Evolutionary conservation across 2,888 invertebrate species (phyloP).

Genomic region (Hirudinaria manillensis): DNA sequence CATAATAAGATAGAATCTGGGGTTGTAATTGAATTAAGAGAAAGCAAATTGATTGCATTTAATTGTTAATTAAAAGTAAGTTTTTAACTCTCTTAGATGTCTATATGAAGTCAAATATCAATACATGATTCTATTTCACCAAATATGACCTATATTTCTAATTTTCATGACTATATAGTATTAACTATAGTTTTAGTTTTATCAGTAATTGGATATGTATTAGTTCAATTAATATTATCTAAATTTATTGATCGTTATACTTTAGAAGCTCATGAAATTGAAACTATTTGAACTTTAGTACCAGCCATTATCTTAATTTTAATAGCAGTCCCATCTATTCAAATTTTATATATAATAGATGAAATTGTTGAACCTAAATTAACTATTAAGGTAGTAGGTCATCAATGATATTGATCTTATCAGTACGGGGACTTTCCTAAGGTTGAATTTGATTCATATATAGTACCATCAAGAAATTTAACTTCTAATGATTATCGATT

Average conservation of each 20-base stretch:
- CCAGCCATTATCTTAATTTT: constrained; percentile 41
- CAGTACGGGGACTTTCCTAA: constrained; percentile 47
- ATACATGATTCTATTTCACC: constrained; percentile 46
- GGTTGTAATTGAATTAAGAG: constrained; percentile 30
- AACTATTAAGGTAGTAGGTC: constrained; percentile 49
- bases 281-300: constrained; percentile 44
- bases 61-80: constrained; percentile 38
- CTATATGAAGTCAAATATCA: constrained; percentile 42
- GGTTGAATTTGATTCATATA: constrained; percentile 52
- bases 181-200: constrained; percentile 43
- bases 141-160: constrained; percentile 44
- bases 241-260: constrained; percentile 36
- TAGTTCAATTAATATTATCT: constrained; percentile 37
- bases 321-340: constrained; percentile 42
- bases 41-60: constrained; percentile 38
- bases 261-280: constrained; percentile 41
- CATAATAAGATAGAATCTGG: constrained; percentile 40
- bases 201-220: constrained; percentile 41
- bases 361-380: constrained; percentile 43
- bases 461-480: constrained; percentile 44
- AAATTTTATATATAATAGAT: constrained; percentile 44
- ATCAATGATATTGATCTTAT: constrained; percentile 54
- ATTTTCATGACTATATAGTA: constrained; percentile 47
- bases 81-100: constrained; percentile 38
- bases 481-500: constrained; percentile 45